phyloP scores from a whole-genome alignment of 2,888 invertebrate species.

The Cyrtodaria siliqua region DNA sequence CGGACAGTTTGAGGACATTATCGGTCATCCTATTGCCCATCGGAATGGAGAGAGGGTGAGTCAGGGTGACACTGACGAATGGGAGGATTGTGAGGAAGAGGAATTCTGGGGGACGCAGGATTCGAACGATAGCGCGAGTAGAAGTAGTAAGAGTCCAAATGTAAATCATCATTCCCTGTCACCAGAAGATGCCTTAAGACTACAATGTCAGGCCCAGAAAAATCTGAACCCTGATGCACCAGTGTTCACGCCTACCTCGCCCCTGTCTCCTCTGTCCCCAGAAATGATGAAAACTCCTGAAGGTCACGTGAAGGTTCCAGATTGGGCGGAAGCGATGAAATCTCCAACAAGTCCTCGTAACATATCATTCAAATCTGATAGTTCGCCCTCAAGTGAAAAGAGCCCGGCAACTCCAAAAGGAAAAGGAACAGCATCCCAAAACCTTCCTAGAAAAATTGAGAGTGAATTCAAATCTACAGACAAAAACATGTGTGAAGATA shows the following conservation, averaged over 20 bases:
- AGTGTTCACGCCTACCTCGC: conserved; percentile 74
- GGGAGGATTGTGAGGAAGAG: conserved; percentile 74
- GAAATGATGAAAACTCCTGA: conserved; percentile 74
- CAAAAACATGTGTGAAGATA: conserved; percentile 14
- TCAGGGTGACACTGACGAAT: conserved; percentile 76
- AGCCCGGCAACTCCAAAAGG: conserved; percentile 44
- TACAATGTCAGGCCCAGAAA: conserved; percentile 59
- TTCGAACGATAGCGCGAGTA: conserved; percentile 46
- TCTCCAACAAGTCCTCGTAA: conserved; percentile 52
- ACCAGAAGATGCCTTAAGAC: conserved; percentile 55
- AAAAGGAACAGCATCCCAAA: conserved; percentile 20
- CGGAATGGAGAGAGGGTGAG: conserved; percentile 52
- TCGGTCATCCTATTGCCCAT: conserved; percentile 29
- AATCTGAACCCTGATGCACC: conserved; percentile 80
- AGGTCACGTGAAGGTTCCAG: conserved; percentile 69
- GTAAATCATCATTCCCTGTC: conserved; percentile 50
- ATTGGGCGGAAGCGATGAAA: conserved; percentile 73
- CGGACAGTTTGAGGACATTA: conserved; percentile 67
- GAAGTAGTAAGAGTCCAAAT: conserved; percentile 45
- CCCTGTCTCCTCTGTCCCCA: conserved; percentile 70
- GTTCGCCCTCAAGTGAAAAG: conserved; percentile 39
- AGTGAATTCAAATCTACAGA: conserved; percentile 41
- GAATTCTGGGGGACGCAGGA: conserved; percentile 59
- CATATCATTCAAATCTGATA: conserved; percentile 54
- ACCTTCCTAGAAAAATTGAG: conserved; percentile 41